A percentile compares a stretch with the other conserved stretches of the same genome.
Conservation (phyloP, 2,113 vertebrate species). For the Psilopogon haemacephalus region DNA sequence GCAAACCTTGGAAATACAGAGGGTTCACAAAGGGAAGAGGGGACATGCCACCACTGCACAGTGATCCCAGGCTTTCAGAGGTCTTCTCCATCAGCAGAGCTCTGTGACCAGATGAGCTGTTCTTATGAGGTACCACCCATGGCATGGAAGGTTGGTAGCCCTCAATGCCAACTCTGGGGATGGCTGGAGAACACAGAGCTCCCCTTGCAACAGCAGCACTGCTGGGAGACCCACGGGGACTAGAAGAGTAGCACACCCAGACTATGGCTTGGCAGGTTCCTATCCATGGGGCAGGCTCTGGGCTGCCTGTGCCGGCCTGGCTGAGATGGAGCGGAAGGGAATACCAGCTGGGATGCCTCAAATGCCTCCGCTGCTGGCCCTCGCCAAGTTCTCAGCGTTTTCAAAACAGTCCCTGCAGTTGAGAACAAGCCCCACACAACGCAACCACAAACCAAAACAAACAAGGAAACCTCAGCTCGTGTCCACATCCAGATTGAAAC, state of each 20-base stretch:
- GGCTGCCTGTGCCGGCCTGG: neutral
- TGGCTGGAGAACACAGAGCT: neutral
- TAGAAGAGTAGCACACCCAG: neutral
- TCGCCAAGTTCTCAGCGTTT: slow-evolving; percentile 24
- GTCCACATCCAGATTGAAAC: neutral
- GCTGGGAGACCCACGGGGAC: neutral
- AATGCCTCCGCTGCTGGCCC: neutral
- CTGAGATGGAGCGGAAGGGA: neutral
- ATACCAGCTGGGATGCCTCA: slow-evolving; percentile 15
- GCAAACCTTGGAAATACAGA: neutral
- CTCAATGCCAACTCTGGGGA: neutral
- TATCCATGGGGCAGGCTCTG: neutral
- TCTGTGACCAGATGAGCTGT: neutral
- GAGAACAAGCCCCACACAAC: neutral
- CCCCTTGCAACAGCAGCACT: accelerated
- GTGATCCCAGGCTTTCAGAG: neutral
- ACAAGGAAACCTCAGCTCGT: neutral
- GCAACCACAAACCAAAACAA: slow-evolving; percentile 5
- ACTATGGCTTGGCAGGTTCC: neutral
- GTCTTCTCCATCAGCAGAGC: neutral
- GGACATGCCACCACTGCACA: neutral
- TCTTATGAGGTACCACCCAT: neutral
- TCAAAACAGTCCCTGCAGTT: neutral
- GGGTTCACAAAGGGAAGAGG: neutral
- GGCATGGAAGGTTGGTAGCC: neutral